Evolutionary conservation across 1,140 invertebrate genomes (phyloP), one percentile per base, ranked within the genome.

Genomic region (Trichomalopsis sarcophagae): DNA sequence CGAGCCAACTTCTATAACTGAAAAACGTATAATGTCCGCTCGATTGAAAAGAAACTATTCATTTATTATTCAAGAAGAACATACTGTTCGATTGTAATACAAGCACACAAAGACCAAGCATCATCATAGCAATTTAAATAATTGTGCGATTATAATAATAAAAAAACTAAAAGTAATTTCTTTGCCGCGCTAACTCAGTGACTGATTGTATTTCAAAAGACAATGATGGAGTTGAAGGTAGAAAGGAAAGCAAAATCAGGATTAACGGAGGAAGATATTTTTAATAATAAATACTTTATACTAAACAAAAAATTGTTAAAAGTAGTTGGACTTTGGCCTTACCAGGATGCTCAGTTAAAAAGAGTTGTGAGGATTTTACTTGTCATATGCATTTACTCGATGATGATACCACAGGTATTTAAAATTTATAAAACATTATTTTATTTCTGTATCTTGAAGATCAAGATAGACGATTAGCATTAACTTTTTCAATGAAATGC

Each of bases 241-340:
- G 13, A 14, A 17, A 62, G 3, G 17, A n/a, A 21, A n/a, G 6
- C 17, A 14, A n/a, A 5, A 7, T 62, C 55, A 6, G 55, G 7
- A 62, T 7, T 62, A 6, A 62, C 7, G 6, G 55, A 62, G 21
- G 36, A 76, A 40, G 74, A 76, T 33, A 47, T 76, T 40, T 76
- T 76, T 5, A 47, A 47, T 76, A 76, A 76, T 23, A 76, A 76
- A 76, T 76, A 76, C 33, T 76, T 76, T 47, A 33, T 27, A 76
- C 11, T 76, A 10, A 76, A 76, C n/a, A 33, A 21, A 33, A 47
- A 21, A 23, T 76, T 76, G n/a, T 23, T 76, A 47, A 47, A 47
- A 76, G 2, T 9, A 2, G 36, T 76, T 10, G 14, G 13, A 21
- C 30, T 76, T 40, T 76, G 74, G 74, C 74, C 74, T 47, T 76